These are phyloP conservation scores for Napeogenes inachia DNA, from an alignment of 2,888 invertebrate genomes.

Conservation along the genomic window DNA sequence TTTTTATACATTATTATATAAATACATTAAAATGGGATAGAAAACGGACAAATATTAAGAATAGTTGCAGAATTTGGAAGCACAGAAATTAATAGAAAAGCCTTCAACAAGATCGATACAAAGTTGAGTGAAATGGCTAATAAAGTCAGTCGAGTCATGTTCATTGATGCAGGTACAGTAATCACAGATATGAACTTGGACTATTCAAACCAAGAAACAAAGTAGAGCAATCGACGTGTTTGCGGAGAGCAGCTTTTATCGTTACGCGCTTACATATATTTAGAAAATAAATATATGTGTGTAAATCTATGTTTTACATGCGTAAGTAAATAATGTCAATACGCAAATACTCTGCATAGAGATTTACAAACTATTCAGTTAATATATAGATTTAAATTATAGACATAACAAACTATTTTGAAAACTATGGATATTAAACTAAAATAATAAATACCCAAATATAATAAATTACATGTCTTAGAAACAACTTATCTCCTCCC, in stretches of 20 bases:
- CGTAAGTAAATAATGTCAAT: neutral
- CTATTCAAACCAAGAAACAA: constrained; percentile 10
- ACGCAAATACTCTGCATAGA: neutral
- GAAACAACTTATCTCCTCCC: too few relatives aligned
- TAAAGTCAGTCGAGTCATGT: constrained; percentile 15
- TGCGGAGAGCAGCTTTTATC: constrained; percentile 8
- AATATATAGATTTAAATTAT: too few relatives aligned
- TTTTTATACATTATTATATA: too few relatives aligned
- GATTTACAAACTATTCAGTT: too few relatives aligned
- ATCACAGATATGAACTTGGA: constrained; percentile 13
- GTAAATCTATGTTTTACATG: neutral
- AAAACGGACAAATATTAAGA: too few relatives aligned
- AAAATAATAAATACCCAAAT: too few relatives aligned
- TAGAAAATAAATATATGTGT: neutral
- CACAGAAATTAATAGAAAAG: neutral
- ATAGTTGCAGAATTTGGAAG: neutral
- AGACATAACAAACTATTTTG: too few relatives aligned
- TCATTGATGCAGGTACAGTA: constrained; percentile 20
- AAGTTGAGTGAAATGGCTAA: constrained; percentile 10
- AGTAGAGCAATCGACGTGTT: constrained; percentile 18
- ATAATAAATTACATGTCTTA: too few relatives aligned
- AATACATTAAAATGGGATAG: too few relatives aligned
- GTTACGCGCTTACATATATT: constrained; percentile 1
- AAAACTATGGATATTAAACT: neutral
- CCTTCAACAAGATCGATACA: neutral